phyloP scores from a whole-genome alignment of 1,140 invertebrate species.

The Wasmannia auropunctata region DNA sequence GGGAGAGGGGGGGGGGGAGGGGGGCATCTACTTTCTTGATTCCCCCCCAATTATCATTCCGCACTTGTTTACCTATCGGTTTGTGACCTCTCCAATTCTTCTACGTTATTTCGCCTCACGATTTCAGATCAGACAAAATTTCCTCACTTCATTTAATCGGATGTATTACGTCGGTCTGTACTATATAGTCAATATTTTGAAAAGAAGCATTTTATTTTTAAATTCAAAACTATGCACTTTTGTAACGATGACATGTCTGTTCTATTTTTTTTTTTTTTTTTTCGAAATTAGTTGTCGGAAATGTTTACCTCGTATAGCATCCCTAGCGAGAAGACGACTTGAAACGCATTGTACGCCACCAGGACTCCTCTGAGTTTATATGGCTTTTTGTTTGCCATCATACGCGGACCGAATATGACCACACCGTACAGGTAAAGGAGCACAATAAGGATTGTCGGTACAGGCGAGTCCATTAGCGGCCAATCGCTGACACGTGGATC shows the following conservation, averaged over 20 bases:
- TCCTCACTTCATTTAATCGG: neutral
- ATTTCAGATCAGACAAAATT: neutral
- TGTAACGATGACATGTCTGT: neutral
- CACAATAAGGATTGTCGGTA: conserved; percentile 94
- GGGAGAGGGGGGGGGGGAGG: too few species aligned
- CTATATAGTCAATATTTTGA: neutral
- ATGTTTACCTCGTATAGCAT: conserved; percentile 95
- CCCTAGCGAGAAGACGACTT: conserved; percentile 93
- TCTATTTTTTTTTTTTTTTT: neutral
- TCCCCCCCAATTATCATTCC: neutral
- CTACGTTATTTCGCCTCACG: neutral
- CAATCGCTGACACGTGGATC: conserved; percentile 96
- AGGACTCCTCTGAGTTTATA: conserved; percentile 93
- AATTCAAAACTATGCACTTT: neutral
- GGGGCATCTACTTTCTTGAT: neutral
- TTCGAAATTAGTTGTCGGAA: neutral
- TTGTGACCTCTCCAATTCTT: neutral
- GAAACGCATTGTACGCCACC: conserved; percentile 95
- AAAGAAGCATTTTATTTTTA: neutral
- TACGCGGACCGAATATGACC: conserved; percentile 91
- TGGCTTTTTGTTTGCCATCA: conserved; percentile 95
- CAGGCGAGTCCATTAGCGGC: conserved; percentile 95
- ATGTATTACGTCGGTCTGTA: neutral
- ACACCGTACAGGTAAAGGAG: conserved; percentile 93
- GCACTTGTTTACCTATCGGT: neutral